Percentiles rank a stretch among this genome's conserved stretches.
phyloP scores from a whole-genome alignment of 2,888 invertebrate species.

The Hypena proboscidalis region DNA sequence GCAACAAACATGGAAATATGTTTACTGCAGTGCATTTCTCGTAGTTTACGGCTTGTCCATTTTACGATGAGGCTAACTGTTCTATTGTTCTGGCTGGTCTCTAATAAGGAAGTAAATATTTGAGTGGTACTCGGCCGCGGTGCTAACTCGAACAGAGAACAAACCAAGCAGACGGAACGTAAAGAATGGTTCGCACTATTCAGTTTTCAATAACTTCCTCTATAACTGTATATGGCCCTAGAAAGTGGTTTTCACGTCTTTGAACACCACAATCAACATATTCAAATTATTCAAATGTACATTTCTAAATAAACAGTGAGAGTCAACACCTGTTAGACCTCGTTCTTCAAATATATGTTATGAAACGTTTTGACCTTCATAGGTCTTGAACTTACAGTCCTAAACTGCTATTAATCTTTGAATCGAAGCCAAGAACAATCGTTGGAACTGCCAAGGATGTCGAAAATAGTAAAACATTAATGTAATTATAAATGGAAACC shows the following conservation, averaged over 20 bases:
- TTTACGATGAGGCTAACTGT: constrained; percentile 66
- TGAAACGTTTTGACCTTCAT: constrained; percentile 25
- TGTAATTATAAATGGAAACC: constrained; percentile 15
- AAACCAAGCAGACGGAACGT: constrained; percentile 35
- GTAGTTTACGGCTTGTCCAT: constrained; percentile 54
- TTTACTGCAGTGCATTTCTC: constrained; percentile 40
- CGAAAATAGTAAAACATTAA: constrained; percentile 42
- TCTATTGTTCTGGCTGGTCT: constrained; percentile 68
- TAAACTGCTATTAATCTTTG: constrained; percentile 52
- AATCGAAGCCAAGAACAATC: constrained; percentile 63
- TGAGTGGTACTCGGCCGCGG: constrained; percentile 57
- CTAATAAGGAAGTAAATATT: constrained; percentile 84
- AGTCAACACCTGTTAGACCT: background rate
- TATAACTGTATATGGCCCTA: constrained; percentile 7
- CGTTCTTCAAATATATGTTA: background rate
- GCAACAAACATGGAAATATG: constrained; percentile 19
- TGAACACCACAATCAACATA: constrained; percentile 1
- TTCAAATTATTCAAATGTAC: constrained; percentile 3
- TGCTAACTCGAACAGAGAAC: constrained; percentile 56
- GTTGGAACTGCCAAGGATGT: constrained; percentile 58
- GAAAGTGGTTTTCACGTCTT: background rate
- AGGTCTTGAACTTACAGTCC: constrained; percentile 42
- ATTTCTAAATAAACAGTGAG: constrained; percentile 7
- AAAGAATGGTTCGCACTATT: constrained; percentile 24
- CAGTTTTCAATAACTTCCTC: constrained; percentile 22